Evolutionary conservation across 2,113 vertebrate genomes (phyloP).

Genomic region (Gulo gulo): DNA sequence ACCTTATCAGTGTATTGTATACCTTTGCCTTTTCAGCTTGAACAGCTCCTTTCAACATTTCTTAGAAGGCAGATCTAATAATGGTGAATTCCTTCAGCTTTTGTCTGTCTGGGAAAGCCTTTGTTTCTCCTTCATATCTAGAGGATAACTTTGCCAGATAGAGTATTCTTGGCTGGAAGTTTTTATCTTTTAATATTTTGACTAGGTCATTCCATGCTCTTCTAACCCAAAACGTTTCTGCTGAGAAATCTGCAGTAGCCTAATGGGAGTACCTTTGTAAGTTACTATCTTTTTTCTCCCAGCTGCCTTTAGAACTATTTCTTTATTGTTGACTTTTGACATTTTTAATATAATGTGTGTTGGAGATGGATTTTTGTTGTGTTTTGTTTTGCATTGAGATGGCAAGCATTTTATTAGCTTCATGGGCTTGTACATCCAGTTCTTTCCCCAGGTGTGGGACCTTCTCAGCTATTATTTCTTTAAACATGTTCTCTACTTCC

Average conservation of each 20-base stretch:
- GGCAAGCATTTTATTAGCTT: background rate
- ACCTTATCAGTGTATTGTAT: background rate
- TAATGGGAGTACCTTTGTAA: background rate
- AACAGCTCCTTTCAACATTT: background rate
- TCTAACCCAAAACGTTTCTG: background rate
- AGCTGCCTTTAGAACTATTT: background rate
- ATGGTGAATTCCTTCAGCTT: background rate
- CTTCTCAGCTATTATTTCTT: background rate
- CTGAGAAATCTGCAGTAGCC: background rate
- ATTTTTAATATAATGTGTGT: background rate
- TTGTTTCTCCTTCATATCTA: background rate
- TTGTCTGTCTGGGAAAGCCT: background rate
- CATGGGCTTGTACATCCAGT: background rate
- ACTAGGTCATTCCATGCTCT: background rate
- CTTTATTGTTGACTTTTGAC: background rate
- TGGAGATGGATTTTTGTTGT: background rate
- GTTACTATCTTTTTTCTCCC: background rate
- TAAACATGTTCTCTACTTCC: background rate
- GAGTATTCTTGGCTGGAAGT: background rate
- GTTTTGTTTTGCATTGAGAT: background rate
- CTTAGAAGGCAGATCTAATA: background rate
- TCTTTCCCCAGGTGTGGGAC: background rate
- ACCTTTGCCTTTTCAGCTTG: background rate
- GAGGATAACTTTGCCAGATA: background rate
- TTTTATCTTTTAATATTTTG: background rate